phyloP scores from a whole-genome alignment of 2,113 vertebrate species.

The Rhadina sibilatrix region DNA sequence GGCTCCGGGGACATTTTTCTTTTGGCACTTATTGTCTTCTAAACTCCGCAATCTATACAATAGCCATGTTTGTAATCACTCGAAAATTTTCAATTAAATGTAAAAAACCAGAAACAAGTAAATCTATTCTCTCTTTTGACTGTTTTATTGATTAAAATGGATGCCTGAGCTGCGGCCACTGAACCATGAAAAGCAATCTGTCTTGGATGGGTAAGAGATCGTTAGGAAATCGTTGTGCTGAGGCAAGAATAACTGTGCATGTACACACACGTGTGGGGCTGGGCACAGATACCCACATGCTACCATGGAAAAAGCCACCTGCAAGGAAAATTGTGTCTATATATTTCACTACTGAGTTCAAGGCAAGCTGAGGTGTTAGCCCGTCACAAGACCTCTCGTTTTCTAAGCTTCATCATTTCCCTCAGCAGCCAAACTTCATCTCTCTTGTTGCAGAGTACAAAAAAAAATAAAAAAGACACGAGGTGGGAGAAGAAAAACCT shows the following conservation, averaged over 20 bases:
- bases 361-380: conserved; percentile 4
- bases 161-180: conserved; percentile 72
- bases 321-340: neutral
- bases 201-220: conserved; percentile 79
- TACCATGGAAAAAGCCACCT: neutral
- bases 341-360: neutral
- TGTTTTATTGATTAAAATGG: conserved; percentile 82
- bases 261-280: conserved; percentile 1
- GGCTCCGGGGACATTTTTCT: neutral
- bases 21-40: conserved; percentile 47
- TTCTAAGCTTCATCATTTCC: neutral
- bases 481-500: neutral
- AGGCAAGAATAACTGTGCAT: conserved; percentile 66
- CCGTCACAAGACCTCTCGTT: neutral
- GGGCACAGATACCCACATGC: neutral
- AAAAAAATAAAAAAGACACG: fast-evolving
- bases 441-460: neutral
- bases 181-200: conserved; percentile 83
- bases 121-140: conserved; percentile 82
- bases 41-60: conserved; percentile 55
- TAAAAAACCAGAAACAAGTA: conserved; percentile 76
- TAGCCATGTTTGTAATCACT: conserved; percentile 72
- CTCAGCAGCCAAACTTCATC: neutral
- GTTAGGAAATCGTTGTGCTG: conserved; percentile 74
- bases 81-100: conserved; percentile 79